These are phyloP conservation scores for Pterocles burchelli DNA, from an alignment of 2,113 vertebrate genomes.

Conservation along the genomic window DNA sequence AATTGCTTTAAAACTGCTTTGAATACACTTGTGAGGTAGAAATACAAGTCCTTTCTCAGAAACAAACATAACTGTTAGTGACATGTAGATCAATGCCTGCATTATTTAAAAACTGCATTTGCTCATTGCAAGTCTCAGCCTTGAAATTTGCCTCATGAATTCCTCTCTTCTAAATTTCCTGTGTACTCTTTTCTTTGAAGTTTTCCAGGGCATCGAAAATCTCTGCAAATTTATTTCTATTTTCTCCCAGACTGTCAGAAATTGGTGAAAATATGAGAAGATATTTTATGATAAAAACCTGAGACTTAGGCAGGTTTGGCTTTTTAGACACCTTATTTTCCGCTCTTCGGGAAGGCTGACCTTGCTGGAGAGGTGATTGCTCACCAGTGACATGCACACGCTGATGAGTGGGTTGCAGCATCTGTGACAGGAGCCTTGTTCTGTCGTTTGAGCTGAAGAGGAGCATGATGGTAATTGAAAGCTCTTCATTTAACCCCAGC, in stretches of 20 bases:
- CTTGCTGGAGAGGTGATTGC: neutral
- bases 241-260: neutral
- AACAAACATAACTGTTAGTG: neutral
- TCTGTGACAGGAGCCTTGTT: neutral
- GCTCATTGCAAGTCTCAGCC: neutral
- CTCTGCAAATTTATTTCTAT: neutral
- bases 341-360: neutral
- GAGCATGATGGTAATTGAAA: neutral
- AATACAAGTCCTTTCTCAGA: neutral
- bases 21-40: neutral
- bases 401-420: neutral
- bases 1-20: slow-evolving; percentile 8
- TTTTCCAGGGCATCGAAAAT: neutral
- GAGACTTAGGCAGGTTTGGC: neutral
- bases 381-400: neutral
- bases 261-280: neutral
- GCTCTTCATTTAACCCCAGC: neutral
- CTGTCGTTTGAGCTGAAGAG: neutral
- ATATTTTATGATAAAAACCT: neutral
- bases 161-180: neutral
- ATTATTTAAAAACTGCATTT: slow-evolving; percentile 27
- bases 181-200: neutral
- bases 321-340: neutral
- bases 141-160: slow-evolving; percentile 24
- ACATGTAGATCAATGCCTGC: neutral